Evolutionary conservation across 2,113 vertebrate genomes (phyloP).

Genomic region (Tupaia tana): DNA sequence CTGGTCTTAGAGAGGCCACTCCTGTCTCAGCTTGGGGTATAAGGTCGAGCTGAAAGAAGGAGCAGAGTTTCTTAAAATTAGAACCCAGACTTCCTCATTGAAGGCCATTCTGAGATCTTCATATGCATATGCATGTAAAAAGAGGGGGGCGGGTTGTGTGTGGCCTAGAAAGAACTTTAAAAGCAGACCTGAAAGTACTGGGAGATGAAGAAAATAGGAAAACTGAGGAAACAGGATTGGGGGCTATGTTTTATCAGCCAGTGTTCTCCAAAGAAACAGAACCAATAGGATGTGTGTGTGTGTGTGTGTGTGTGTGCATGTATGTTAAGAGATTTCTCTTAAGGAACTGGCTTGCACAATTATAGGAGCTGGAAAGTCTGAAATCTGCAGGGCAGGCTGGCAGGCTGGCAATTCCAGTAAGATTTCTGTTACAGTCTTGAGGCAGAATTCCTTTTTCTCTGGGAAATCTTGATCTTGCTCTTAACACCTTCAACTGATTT

Average conservation of each 20-base stretch:
- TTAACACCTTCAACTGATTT: neutral
- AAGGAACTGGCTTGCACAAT: neutral
- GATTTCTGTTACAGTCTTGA: neutral
- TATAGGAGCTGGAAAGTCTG: neutral
- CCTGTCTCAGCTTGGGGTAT: neutral
- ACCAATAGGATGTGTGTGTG: neutral
- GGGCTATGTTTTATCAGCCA: neutral
- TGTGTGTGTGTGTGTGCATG: no score
- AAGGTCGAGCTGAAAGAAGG: neutral
- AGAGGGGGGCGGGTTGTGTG: accelerated
- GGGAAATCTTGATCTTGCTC: neutral
- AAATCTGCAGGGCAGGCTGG: neutral
- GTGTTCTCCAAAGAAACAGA: neutral
- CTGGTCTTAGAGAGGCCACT: neutral
- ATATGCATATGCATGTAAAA: neutral
- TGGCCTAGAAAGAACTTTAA: neutral
- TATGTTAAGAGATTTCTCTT: neutral
- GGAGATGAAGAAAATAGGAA: neutral
- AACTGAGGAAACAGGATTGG: neutral
- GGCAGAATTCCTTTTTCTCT: neutral
- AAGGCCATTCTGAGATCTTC: neutral
- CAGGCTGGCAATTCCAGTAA: neutral
- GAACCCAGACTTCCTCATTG: neutral
- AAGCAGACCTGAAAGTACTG: neutral
- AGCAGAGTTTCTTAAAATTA: neutral